Conservation (phyloP, 2,113 vertebrate species). For the Siniperca chuatsi region DNA sequence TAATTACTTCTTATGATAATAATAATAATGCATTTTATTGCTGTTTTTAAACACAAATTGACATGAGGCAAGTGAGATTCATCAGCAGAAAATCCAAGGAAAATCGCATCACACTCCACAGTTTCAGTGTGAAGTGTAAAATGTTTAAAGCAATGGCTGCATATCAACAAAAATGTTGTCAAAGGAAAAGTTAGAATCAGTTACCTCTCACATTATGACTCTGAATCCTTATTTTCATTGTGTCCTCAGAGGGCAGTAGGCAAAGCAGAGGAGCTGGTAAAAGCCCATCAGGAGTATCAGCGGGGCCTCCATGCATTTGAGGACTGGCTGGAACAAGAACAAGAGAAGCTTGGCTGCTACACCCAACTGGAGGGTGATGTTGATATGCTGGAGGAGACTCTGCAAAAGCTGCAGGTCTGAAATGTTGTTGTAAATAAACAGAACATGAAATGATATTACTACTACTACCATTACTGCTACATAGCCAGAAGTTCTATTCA, state of each 20-base stretch:
- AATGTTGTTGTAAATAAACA: background rate
- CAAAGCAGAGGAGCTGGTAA: constrained; percentile 90
- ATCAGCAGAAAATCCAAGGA: background rate
- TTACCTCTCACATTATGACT: background rate
- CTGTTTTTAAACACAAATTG: background rate
- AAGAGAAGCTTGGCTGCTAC: constrained; percentile 88
- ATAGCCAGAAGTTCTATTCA: background rate
- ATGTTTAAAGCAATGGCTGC: background rate
- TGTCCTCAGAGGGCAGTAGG: constrained; percentile 86
- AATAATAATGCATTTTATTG: background rate
- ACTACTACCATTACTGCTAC: background rate
- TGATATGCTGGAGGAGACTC: constrained; percentile 87
- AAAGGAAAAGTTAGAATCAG: background rate
- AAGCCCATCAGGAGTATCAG: constrained; percentile 93
- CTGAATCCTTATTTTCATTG: background rate
- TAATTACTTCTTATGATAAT: background rate
- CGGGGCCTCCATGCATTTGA: constrained; percentile 91
- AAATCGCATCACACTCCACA: background rate
- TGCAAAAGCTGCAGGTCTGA: constrained; percentile 91
- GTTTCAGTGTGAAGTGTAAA: background rate
- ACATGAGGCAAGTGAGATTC: background rate
- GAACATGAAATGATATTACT: background rate
- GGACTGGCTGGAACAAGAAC: constrained; percentile 92
- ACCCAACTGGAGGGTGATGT: constrained; percentile 89
- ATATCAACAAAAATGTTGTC: background rate